Evolutionary conservation across 2,113 vertebrate genomes (phyloP), one percentile per base, ranked within the genome.

Genomic region (Oncorhynchus kisutch): DNA sequence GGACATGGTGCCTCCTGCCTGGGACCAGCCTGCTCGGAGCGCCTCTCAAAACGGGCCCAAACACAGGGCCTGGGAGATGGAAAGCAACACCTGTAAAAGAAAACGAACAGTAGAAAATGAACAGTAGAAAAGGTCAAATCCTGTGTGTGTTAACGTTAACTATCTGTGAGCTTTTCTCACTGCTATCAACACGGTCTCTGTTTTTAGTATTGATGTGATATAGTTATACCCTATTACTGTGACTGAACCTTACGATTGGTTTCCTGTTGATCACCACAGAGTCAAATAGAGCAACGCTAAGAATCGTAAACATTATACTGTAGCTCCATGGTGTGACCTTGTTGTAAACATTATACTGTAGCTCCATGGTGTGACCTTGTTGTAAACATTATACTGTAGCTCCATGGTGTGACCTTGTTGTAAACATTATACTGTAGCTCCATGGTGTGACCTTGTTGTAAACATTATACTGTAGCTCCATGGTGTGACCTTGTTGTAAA

Each of bases 1-100:
- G 13, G 97, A 95, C 98, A 99, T 99, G 5, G 78, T 59, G 89
- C 88, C 48, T 16, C 85, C 80, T 83, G 83, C 74, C 73, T 82
- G 73, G 81, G 84, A 86, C 83, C 57, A 11, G 39, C 39, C 39
- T 45, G 39, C 39, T 12, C 4, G 9, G 71, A 75, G 81, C 81
- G 72, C 79, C 80, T 69, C 72, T 72, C 60, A 29, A 74, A 49
- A 45, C 9, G 39, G 39, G 39, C 39, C 39, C 39, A 4, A 66
- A 2, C 34, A 25, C 29, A 51, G 69, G 39, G 39, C 39, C 39
- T 45, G 39, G 9, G 9, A 45, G 9, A 45, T 45, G 9, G 9
- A 78, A 2, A 49, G 27, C 72, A 20, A 60, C 76, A 51, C 81
- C 84, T 86, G 76, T 18, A 16, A 27, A 13, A 39, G 6, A 74